Evolutionary conservation across 2,113 vertebrate species (phyloP).

Genomic region (Calonectris borealis): DNA sequence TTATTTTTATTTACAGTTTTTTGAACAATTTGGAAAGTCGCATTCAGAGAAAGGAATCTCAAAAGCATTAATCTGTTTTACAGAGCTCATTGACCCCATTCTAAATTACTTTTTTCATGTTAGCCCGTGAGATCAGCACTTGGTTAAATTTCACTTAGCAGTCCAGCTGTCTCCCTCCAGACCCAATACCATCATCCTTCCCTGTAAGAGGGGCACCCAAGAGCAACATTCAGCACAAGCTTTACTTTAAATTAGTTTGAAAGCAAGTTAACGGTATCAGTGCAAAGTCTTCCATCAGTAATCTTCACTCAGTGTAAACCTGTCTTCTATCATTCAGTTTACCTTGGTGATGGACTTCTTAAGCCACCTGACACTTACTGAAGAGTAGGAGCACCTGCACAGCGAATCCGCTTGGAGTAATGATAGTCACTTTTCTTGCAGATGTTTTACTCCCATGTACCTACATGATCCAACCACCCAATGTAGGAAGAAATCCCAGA

Average conservation of each 20-base stretch:
- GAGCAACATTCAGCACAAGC: neutral
- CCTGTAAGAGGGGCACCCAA: neutral
- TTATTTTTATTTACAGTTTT: neutral
- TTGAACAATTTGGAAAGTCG: neutral
- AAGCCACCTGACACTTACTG: neutral
- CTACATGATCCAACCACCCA: neutral
- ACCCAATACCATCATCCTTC: neutral
- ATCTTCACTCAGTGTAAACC: neutral
- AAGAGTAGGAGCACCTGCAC: neutral
- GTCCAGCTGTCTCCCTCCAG: neutral
- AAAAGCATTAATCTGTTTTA: neutral
- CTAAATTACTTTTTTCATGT: neutral
- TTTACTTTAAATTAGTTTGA: neutral
- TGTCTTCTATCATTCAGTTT: neutral
- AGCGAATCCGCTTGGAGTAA: neutral
- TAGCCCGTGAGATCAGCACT: neutral
- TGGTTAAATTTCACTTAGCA: neutral
- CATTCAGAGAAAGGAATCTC: neutral
- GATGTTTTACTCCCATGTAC: neutral
- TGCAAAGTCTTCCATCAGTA: neutral
- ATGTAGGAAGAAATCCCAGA: neutral
- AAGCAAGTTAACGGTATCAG: neutral
- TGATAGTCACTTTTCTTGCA: neutral
- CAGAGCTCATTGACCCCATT: neutral
- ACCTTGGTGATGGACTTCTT: neutral